Evolutionary conservation across 2,797 vertebrate genomes (phyloP).

Genomic region (Cetoscarus ocellatus): DNA sequence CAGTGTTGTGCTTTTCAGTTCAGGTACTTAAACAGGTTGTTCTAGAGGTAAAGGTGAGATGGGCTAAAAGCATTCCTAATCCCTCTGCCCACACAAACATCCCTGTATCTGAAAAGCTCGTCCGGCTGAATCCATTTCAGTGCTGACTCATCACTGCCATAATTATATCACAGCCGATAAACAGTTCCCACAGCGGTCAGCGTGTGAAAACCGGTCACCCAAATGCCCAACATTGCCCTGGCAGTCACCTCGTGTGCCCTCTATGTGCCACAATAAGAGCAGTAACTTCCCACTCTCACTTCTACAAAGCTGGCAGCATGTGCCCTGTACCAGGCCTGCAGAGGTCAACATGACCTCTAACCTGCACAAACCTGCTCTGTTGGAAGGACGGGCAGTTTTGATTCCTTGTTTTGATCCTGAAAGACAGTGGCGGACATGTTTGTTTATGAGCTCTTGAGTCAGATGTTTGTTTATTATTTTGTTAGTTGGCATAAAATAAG

Average conservation of each 20-base stretch:
- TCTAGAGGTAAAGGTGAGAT: not conserved
- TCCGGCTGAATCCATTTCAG: not conserved
- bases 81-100: conserved; percentile 1
- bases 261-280: conserved; percentile 73
- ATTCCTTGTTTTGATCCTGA: conserved; percentile 65
- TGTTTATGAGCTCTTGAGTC: not conserved
- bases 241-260: conserved; percentile 67
- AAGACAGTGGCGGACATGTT: not conserved
- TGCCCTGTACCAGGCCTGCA: conserved; percentile 51
- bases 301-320: conserved; percentile 83
- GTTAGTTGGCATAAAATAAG: not conserved
- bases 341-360: conserved; percentile 75
- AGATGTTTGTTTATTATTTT: not conserved
- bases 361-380: conserved; percentile 41
- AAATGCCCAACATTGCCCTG: conserved; percentile 60
- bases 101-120: not conserved
- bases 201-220: conserved; percentile 31
- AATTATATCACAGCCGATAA: conserved; percentile 1
- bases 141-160: not conserved
- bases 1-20: not conserved
- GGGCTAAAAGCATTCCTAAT: conserved; percentile 1
- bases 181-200: conserved; percentile 39
- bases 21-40: not conserved
- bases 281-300: conserved; percentile 88
- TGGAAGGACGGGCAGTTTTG: conserved; percentile 63